Percentiles rank a stretch among this genome's conserved stretches.
Evolutionary conservation across 2,113 vertebrate genomes (phyloP).

Genomic region (Cynopterus brachyotis): DNA sequence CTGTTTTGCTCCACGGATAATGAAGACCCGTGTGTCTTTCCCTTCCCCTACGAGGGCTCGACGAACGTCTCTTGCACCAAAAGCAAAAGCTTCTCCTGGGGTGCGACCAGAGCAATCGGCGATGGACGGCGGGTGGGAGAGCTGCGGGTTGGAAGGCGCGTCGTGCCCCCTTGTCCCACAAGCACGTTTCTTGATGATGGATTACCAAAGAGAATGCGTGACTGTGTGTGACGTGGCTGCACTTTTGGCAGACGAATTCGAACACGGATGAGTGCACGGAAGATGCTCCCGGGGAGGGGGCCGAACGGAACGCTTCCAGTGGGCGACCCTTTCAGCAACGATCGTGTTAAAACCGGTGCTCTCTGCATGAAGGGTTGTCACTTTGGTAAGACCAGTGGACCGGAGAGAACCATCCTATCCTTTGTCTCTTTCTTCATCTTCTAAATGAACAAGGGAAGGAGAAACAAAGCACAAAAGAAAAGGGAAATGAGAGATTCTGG

Average conservation of each 20-base stretch:
- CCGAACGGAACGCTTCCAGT: background rate
- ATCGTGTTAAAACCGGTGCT: background rate
- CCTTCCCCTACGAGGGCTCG: slow-evolving; percentile 24
- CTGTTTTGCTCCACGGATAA: background rate
- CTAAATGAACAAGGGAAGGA: background rate
- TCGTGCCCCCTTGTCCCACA: accelerated
- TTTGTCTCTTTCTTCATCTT: background rate
- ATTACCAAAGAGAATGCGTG: background rate
- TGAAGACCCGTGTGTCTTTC: background rate
- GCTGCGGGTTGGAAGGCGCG: background rate
- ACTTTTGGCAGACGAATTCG: background rate
- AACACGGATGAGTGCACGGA: background rate
- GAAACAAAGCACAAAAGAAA: background rate
- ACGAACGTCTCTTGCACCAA: slow-evolving; percentile 26
- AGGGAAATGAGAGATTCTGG: background rate
- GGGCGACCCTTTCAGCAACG: background rate
- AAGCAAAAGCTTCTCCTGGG: background rate
- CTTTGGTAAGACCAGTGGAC: too few species aligned
- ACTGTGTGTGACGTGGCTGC: too few species aligned
- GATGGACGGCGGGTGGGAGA: background rate
- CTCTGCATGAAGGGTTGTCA: background rate
- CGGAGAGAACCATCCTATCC: background rate
- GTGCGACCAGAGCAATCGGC: background rate
- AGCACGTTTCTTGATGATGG: background rate
- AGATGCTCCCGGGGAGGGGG: background rate